Evolutionary conservation across 2,888 invertebrate species (phyloP).

Genomic region (Branchinecta sandiegonensis): DNA sequence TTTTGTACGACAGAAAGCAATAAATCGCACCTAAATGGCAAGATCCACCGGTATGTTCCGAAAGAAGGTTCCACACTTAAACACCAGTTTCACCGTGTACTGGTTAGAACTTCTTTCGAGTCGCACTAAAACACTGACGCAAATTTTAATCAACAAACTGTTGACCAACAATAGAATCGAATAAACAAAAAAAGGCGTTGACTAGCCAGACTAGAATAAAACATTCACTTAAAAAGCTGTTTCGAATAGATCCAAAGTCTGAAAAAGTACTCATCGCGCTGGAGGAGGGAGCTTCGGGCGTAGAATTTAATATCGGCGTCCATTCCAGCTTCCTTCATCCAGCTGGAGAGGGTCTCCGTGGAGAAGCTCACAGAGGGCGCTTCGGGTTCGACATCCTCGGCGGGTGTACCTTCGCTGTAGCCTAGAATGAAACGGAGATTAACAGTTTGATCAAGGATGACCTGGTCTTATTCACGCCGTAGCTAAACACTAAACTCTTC

Average conservation of each 20-base stretch:
- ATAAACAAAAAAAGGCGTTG: constrained; percentile 8
- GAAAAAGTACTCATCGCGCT: constrained; percentile 90
- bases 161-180: neutral
- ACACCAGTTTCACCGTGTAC: too few species aligned
- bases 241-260: constrained; percentile 77
- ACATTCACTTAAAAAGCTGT: constrained; percentile 57
- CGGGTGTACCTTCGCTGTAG: constrained; percentile 46
- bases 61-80: too few species aligned
- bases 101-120: too few species aligned
- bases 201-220: constrained; percentile 13
- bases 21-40: too few species aligned
- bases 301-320: constrained; percentile 83
- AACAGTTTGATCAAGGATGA: too few species aligned
- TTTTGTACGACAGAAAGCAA: too few species aligned
- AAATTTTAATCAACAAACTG: too few species aligned
- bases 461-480: too few species aligned
- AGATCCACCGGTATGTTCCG: too few species aligned
- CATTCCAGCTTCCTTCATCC: constrained; percentile 84
- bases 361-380: constrained; percentile 60
- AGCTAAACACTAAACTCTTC: too few species aligned
- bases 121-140: too few species aligned
- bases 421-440: constrained; percentile 21
- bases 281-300: constrained; percentile 64
- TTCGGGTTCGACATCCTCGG: constrained; percentile 45
- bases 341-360: constrained; percentile 83